A percentile compares a stretch with the other conserved stretches of the same genome.
Conservation (phyloP, 1,140 invertebrate species). For the Drosophila guanche region DNA sequence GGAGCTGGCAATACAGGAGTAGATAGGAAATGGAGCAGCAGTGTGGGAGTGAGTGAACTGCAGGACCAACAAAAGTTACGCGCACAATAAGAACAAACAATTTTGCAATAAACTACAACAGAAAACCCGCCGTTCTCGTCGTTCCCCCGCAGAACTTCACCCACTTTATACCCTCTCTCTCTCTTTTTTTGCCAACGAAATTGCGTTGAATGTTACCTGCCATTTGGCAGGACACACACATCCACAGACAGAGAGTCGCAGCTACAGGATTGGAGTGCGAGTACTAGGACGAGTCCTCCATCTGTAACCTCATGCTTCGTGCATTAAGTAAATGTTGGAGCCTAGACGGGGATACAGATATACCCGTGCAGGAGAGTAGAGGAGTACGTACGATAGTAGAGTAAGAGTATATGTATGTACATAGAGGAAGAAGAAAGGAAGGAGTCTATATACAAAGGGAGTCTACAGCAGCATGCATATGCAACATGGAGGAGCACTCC, state of each 20-base stretch:
- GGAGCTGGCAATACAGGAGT: too few relatives aligned
- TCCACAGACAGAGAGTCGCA: neutral
- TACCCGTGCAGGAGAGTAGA: neutral
- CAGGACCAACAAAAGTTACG: conserved; percentile 1
- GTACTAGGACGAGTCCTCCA: too few relatives aligned
- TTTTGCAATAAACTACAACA: conserved; percentile 22
- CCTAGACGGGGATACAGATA: conserved; percentile 51
- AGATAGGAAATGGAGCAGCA: too few relatives aligned
- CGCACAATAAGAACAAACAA: conserved; percentile 9
- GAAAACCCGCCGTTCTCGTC: neutral
- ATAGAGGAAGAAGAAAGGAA: neutral
- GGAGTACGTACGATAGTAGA: too few relatives aligned
- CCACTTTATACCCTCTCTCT: conserved; percentile 2
- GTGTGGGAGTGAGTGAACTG: too few relatives aligned
- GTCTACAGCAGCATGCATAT: conserved; percentile 53
- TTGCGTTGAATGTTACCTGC: conserved; percentile 80
- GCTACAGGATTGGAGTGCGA: too few relatives aligned
- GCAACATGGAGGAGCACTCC: conserved; percentile 38
- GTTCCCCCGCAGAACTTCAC: neutral
- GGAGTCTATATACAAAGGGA: conserved; percentile 45
- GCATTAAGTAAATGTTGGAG: conserved; percentile 71
- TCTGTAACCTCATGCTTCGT: conserved; percentile 10
- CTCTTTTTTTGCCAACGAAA: conserved; percentile 57
- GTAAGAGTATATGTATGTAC: neutral
- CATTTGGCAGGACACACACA: conserved; percentile 65